Base-by-base conservation (phyloP, 1,140 invertebrate genomes). In the Phortica variegata region DNA sequence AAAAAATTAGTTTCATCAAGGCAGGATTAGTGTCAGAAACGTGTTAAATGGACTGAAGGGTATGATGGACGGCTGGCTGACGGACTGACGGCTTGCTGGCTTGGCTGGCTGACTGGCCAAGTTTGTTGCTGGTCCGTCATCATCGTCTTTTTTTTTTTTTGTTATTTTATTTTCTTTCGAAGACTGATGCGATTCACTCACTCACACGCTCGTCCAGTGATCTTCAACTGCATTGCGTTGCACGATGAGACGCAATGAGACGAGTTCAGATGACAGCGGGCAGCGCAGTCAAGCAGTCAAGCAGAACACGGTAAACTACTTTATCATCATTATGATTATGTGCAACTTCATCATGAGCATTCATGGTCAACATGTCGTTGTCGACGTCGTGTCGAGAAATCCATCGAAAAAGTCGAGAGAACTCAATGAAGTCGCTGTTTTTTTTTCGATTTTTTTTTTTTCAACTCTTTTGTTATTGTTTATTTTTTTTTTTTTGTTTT, bases 1-100 rank as follows among this genome's bases (percentile, higher is more conserved):
- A 73, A 73, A 73, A 73, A 73, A 73, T 73, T 70, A 73, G 70
- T 73, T 73, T 73, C 70, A 73, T 73, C 70, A 70, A 73, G 70
- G 52, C 65, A 66, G 70, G 70, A 73, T 73, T 73, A 73, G 70
- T 73, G 70, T 73, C 70, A 65, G 61, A 73, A 73, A 73, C 62
- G 70, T 73, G 70, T 73, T 73, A 73, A 73, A 73, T 73, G 70
- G 70, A 73, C 70, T 73, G 70, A 73, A 73, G 70, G 70, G 70
- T 71, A 65, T 73, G 70, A 73, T 73, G 70, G 69, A 73, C 69
- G 62, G 59, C 53, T 54, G 46, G 32, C 41, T 42, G 34, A 44
- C 34, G 18, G 21, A 16, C 39, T 36, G 39, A 15, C 50, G 29
- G 36, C 18, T 29, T 41, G 13, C 16, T 20, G 7, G 29, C n/a